Base-by-base conservation (phyloP, 2,797 vertebrate species). In the Molossus molossus region DNA sequence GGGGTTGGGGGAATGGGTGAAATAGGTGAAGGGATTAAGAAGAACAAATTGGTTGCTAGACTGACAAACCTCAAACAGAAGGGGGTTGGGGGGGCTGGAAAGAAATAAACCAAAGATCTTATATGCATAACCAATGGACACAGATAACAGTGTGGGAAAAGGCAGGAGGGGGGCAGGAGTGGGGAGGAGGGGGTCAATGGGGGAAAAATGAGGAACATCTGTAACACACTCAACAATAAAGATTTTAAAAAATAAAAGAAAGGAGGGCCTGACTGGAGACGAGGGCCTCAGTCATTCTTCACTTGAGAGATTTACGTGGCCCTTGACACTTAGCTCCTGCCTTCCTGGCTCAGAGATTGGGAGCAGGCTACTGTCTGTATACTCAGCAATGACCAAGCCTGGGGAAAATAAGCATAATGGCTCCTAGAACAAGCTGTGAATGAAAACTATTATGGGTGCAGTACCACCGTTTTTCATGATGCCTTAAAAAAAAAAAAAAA, bases 341-440 rank as follows among this genome's bases (percentile, higher is more conserved):
- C 45, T 92, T 67, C 7, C n/a, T 40, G 25, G 33, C 13, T 29
- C 72, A 13, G 77, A 73, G 45, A 18, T 27, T 1, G 2, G 21
- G 17, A 86, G 18, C 11, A 27, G 69, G 57, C 27, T 37, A 27
- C 55, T 20, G 18, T 83, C 65, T 86, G n/a, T 55, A 48, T 15
- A 69, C n/a, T 90, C 55, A 83, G 48, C 37, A 76, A 27, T 53
- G 72, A 60, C 69, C 86, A 65, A 23, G 13, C 25, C 27, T 86
- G 23, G 57, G 55, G 69, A 62, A 95, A 94, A 77, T 11, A 70
- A 79, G 55, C 29, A 33, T 27, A 4, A 14, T 15, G 58, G 50
- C 20, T 87, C 55, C 57, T 65, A 79, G 27, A 90, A 81, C 12
- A 33, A 94, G 50, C 84, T 94, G 87, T 81, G 37, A 93, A 90